Base-by-base conservation (phyloP, 2,797 vertebrate genomes). In the Gymnodraco acuticeps region DNA sequence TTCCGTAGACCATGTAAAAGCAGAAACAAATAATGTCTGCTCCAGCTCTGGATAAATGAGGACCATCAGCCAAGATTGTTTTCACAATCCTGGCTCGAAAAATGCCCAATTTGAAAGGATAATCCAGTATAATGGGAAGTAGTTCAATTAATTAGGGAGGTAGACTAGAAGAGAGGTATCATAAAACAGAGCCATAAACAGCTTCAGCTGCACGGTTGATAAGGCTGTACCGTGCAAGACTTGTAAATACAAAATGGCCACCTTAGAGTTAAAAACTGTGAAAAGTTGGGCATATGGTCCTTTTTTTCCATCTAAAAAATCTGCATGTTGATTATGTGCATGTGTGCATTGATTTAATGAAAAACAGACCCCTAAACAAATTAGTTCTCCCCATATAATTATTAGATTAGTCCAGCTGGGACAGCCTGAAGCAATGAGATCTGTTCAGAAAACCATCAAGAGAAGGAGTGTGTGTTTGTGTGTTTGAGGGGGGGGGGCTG, bases 141-240 rank as follows among this genome's bases (percentile, higher is more conserved):
- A 78, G 86, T 89, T 88, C 80, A 83, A 89, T 92, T 88, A 90
- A 93, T 91, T 86, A 88, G 60, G 41, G 65, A 88, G 74, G 85
- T 70, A 82, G 70, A 83, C 78, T 73, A 86, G 84, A 83, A 73
- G 78, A 86, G 75, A 75, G 81, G 85, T 63, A 76, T 77, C 79
- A 87, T 91, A 89, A 93, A 92, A 87, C 70, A 31, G 11, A 56
- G 87, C 69, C 67, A 80, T 90, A 88, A 91, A 90, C 86, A 80
- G 80, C 69, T 72, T 62, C 69, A 77, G 64, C 81, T 75, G 73
- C 84, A 74, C 23, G 13, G 69, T 38, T 76, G 88, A 87, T 85
- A 82, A 81, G 70, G 73, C 52, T 76, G 77, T 56, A 75, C 80
- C 72, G 66, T 77, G 46, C 53, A 61, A 58, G 62, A 77, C 75